Base-by-base conservation (phyloP, 2,113 vertebrate species). In the Cephalopholis sonnerati region DNA sequence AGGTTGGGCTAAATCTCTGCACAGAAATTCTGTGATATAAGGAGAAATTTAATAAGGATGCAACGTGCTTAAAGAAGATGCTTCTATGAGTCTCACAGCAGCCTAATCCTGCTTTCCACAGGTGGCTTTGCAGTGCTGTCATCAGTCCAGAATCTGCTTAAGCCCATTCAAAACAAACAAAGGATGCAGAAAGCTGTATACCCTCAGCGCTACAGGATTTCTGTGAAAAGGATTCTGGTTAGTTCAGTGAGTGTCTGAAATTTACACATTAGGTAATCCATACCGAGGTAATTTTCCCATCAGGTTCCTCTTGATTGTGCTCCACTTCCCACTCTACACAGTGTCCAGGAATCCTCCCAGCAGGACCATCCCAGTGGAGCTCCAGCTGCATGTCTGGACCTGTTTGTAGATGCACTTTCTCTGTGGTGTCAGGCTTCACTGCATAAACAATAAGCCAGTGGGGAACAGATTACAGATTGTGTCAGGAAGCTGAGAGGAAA, bases 271-370 rank as follows among this genome's bases (percentile, higher is more conserved):
- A 46, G 27, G 11, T 39, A 0, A 32, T 15, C 0, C 72, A n/a
- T 85, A 94, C 93, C 79, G 0, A 2, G 53, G 27, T 0, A 5
- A 3, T 55, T 72, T 84, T 81, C 16, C 82, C 75, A 41, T 77
- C 73, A 32, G 44, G 24, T 32, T 29, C 61, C 11, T 81, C 94
- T 94, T 67, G 93, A 20, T 1, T 58, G 59, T 75, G 80, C 48
- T 96, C 87, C 65, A 98, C 83, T 88, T 98, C 95, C 15, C 97
- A 98, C 85, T 96, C 94, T 7, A 98, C 91, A 84, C 97, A 98
- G 1, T 94, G 91, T 0, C 48, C 54, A 0, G 96, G 95, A 0
- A 95, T 73, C 0, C 44, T 87, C 0, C 96, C 95, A 0, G 3
- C 67, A 0, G 96, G 96, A 0, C 86, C 39, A 1, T 71, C 92